Percentiles rank a stretch among this genome's conserved stretches.
phyloP scores from a whole-genome alignment of 2,113 vertebrate genomes.

The Callorhinus ursinus region DNA sequence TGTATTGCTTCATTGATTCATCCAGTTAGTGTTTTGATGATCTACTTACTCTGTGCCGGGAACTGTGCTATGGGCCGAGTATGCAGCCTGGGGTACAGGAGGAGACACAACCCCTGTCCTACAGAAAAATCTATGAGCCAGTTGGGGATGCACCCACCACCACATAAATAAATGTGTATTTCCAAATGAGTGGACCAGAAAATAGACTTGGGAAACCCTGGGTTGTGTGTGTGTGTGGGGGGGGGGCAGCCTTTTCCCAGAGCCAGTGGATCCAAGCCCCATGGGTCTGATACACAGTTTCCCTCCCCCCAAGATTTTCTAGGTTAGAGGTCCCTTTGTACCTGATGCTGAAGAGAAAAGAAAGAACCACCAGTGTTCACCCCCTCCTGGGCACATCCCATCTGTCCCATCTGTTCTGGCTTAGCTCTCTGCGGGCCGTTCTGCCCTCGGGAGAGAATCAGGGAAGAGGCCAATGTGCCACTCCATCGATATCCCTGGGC shows the following conservation, averaged over 20 bases:
- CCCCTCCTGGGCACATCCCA: not conserved
- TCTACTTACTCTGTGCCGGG: not conserved
- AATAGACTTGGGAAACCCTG: not conserved
- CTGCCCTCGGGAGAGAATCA: not conserved
- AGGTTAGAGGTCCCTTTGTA: slow-evolving; percentile 34
- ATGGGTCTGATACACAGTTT: not conserved
- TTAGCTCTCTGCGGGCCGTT: slow-evolving; percentile 38
- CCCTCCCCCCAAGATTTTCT: not conserved
- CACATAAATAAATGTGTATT: slow-evolving; percentile 30
- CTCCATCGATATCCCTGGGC: not conserved
- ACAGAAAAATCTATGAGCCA: not conserved
- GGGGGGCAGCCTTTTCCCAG: slow-evolving; percentile 19
- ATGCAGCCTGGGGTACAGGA: not conserved
- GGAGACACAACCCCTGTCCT: not conserved
- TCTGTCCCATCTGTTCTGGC: slow-evolving; percentile 49
- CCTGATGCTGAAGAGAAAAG: not conserved
- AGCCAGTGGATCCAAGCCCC: not conserved
- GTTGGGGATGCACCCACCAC: not conserved
- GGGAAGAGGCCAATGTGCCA: not conserved
- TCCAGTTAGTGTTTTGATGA: slow-evolving; percentile 12
- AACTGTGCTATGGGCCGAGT: slow-evolving; percentile 1
- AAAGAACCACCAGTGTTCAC: not conserved
- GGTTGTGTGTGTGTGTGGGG: not conserved
- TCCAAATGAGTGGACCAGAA: slow-evolving; percentile 14
- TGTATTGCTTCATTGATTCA: slow-evolving; percentile 12